phyloP scores from a whole-genome alignment of 35 echinoderm and acorn worm genomes.

The Antedon bifida region DNA sequence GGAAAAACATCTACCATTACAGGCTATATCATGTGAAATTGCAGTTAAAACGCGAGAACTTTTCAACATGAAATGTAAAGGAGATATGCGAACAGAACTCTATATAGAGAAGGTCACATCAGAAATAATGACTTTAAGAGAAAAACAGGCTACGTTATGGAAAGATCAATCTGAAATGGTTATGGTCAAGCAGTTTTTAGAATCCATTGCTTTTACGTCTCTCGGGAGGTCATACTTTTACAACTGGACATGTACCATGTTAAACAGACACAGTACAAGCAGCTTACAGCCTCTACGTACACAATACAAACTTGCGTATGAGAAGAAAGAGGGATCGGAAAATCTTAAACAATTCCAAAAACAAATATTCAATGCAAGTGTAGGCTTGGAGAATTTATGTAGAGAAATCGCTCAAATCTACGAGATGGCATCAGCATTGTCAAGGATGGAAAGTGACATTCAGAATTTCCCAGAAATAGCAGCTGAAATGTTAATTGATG shows the following conservation, averaged over 20 bases:
- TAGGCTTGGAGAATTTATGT: slow-evolving; percentile 14
- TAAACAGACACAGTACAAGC: not conserved
- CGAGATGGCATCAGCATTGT: not conserved
- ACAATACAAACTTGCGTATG: slow-evolving; percentile 4
- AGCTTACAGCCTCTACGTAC: not conserved
- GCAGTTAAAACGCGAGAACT: not conserved
- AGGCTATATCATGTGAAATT: not conserved
- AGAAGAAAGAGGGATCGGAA: too few species aligned
- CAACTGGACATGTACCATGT: not conserved
- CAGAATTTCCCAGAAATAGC: slow-evolving; percentile 7
- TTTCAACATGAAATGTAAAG: not conserved
- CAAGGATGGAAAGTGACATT: not conserved
- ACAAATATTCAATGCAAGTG: not conserved
- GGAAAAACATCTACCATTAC: not conserved
- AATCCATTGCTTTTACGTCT: not conserved
- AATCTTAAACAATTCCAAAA: not conserved
- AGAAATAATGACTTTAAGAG: not conserved
- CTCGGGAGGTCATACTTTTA: not conserved
- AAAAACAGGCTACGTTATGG: not conserved
- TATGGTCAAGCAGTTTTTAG: not conserved
- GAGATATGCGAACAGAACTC: not conserved
- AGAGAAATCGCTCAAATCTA: slow-evolving; percentile 16
- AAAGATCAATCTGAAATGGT: not conserved
- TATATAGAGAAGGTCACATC: not conserved
- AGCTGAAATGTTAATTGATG: slow-evolving; percentile 8